Base-by-base conservation (phyloP, 2,113 vertebrate genomes). In the Rhinolophus sinicus region DNA sequence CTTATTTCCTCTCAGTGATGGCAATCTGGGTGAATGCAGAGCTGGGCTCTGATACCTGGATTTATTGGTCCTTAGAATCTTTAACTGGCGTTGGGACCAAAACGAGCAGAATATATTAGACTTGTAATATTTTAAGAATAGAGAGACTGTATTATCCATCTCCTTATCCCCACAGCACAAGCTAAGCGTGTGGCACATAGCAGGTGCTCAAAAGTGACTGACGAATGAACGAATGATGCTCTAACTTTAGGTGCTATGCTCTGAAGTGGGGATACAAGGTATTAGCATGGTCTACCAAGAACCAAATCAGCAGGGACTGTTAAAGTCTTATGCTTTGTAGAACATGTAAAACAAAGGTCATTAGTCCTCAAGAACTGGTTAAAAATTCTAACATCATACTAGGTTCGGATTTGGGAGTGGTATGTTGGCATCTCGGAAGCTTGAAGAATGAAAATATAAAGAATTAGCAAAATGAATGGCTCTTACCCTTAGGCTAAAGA, bases 391-490 rank as follows among this genome's bases (percentile, higher is more conserved):
- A 87, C 8, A 58, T 67, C n/a, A 69, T 12, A 24, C 4, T 64
- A 58, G 50, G 12, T 40, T 62, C 64, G 82, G 76, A 72, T 72
- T 75, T 67, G 18, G 13, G 13, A 93, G 69, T 67, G 30, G 35
- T 16, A 65, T 35, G 21, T 35, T 50, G 22, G 44, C 72, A 67
- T 60, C n/a, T 4, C 0, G 40, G 52, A 30, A 84, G 16, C 1
- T 88, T 77, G 67, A 78, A 93, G 28, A 90, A 78, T 73, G n/a
- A 75, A 83, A 89, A 89, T 60, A 91, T 22, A 67, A 70, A 26
- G 16, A 94, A 72, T 60, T 64, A 76, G 14, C 22, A 87, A 77
- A 93, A 77, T 38, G 16, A 87, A 26, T 67, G 35, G 8, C 38
- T 58, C 26, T 60, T 65, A 65, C 54, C 18, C 8, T 14, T 67